Conservation (phyloP, 2,888 invertebrate genomes). For the Epirrhoe tristata region DNA sequence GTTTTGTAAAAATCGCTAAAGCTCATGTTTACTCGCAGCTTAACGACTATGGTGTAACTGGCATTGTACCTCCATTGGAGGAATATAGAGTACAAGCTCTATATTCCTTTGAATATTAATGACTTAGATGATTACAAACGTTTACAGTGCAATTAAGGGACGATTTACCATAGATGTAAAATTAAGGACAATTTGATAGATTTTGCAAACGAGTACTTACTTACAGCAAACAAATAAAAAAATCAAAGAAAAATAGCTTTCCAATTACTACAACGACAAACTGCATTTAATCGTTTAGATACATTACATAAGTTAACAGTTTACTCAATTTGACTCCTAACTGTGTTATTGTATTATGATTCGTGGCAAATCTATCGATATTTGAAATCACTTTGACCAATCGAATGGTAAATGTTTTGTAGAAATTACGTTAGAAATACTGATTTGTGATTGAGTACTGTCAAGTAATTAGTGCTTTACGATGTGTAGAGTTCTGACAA, state of each 20-base stretch:
- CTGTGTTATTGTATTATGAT: constrained; percentile 8
- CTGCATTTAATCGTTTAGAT: neutral
- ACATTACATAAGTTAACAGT: constrained; percentile 3
- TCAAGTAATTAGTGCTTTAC: no score
- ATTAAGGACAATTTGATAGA: constrained; percentile 3
- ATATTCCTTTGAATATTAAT: constrained; percentile 27
- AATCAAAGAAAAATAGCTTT: neutral
- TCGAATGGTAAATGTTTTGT: constrained; percentile 7
- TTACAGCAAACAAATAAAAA: no score
- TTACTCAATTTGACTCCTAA: constrained; percentile 10
- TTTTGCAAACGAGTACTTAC: neutral
- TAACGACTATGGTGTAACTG: constrained; percentile 26
- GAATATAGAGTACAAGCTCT: constrained; percentile 25
- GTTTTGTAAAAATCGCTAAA: neutral
- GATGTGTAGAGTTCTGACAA: no score
- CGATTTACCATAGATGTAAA: constrained; percentile 6
- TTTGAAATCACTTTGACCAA: constrained; percentile 13
- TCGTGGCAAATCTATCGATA: constrained; percentile 22
- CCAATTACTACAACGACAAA: neutral
- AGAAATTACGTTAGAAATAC: neutral
- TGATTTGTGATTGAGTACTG: neutral
- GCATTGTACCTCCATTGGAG: constrained; percentile 31
- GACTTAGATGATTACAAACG: constrained; percentile 7
- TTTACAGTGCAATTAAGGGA: constrained; percentile 7
- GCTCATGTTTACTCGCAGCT: neutral